Percentiles rank a stretch among this genome's conserved stretches.
phyloP scores from a whole-genome alignment of 2,797 vertebrate genomes.

The Cygnus olor region DNA sequence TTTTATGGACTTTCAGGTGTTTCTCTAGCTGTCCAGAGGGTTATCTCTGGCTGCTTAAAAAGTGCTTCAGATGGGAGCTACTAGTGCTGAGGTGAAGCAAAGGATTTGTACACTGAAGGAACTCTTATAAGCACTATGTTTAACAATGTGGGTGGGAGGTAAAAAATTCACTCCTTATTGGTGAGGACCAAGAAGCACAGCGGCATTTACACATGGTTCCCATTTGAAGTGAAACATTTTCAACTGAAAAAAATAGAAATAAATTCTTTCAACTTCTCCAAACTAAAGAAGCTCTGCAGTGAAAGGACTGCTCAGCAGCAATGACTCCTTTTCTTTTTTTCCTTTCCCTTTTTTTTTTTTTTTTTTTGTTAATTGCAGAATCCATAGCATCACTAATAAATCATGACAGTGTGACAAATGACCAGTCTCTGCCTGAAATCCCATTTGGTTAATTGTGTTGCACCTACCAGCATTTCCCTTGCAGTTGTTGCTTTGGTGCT shows the following conservation, averaged over 20 bases:
- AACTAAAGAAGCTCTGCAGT: neutral
- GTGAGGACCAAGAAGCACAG: neutral
- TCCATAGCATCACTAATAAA: conserved; percentile 20
- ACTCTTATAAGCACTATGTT: neutral
- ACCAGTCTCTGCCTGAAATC: neutral
- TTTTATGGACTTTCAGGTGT: neutral
- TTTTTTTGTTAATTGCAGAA: conserved; percentile 5
- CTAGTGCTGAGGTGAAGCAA: neutral
- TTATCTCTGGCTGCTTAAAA: neutral
- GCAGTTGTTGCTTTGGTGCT: neutral
- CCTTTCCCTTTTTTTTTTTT: neutral
- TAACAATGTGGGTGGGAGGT: neutral
- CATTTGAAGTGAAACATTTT: neutral
- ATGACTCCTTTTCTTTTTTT: neutral
- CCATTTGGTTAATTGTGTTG: conserved; percentile 34
- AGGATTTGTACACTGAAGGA: neutral
- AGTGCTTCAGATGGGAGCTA: neutral
- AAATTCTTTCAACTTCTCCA: neutral
- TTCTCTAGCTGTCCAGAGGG: neutral
- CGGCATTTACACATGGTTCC: neutral
- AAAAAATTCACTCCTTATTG: neutral
- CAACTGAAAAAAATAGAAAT: neutral
- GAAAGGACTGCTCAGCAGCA: neutral
- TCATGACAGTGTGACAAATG: conserved; percentile 38
- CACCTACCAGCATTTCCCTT: neutral